Evolutionary conservation across 2,888 invertebrate genomes (phyloP).

Genomic region (Amaurobius ferox): DNA sequence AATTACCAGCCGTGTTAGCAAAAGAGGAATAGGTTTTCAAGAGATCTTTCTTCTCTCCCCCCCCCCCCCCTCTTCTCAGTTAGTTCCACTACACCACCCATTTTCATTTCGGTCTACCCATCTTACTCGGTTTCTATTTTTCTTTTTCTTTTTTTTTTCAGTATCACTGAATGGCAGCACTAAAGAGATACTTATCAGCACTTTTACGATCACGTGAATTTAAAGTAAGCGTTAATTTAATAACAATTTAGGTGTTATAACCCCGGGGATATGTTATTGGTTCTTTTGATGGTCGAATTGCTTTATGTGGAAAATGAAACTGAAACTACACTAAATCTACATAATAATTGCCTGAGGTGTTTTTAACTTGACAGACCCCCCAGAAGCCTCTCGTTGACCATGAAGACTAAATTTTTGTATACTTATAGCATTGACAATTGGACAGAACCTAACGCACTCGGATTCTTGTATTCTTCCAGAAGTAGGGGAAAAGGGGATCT

Average conservation of each 20-base stretch:
- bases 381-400: too few species aligned
- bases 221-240: constrained; percentile 51
- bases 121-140: constrained; percentile 31
- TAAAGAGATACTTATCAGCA: constrained; percentile 30
- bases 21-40: constrained; percentile 68
- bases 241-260: background rate
- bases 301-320: too few species aligned
- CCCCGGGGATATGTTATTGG: background rate
- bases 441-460: too few species aligned
- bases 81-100: background rate
- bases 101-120: constrained; percentile 49
- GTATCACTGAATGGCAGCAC: constrained; percentile 22
- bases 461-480: too few species aligned
- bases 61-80: background rate
- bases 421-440: too few species aligned
- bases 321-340: too few species aligned
- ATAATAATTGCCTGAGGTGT: too few species aligned
- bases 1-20: constrained; percentile 59
- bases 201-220: constrained; percentile 36
- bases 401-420: too few species aligned
- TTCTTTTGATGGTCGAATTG: too few species aligned
- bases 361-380: too few species aligned
- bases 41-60: constrained; percentile 10
- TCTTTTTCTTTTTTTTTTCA: background rate
- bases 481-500: too few species aligned